Base-by-base conservation (phyloP, 1,140 invertebrate species). In the Pseudomyrmex concolor region DNA sequence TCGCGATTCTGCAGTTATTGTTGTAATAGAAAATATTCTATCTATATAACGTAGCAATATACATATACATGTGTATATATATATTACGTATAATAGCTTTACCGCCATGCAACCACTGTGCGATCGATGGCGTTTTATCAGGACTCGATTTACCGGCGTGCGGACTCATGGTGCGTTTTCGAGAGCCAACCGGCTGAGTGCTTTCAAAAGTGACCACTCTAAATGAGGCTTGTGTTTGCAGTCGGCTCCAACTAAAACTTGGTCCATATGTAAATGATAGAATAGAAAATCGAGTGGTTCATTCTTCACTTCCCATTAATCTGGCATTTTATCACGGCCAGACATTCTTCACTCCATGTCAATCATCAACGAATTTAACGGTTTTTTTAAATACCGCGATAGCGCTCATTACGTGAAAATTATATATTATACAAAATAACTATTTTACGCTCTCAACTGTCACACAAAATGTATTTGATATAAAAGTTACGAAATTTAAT, bases 251-350 rank as follows among this genome's bases (percentile, higher is more conserved):
- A 83, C 83, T 74, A 89, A 34, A 90, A 78, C 72, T 87, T 89
- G 73, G 78, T 85, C 84, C 88, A 89, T 89, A 89, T 89, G 88
- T 87, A 89, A 89, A 89, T 89, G 87, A 89, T 89, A 85, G 88
- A 86, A 89, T 89, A 89, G 87, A 88, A 89, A 89, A 85, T 84
- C 85, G 82, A 89, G 77, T 81, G 87, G 77, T n/a, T 19, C 67
- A 50, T 83, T 83, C 86, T 88, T 87, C 80, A 64, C 45, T 51
- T 73, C 66, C 60, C 66, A 84, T 88, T 84, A 86, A 87, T 88
- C 60, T 48, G 66, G 55, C 51, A 73, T 87, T 88, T 85, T 87
- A 84, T 84, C 70, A 50, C 25, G 12, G 43, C 34, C 60, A 57
- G 85, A 84, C 70, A 84, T 51, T 81, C 77, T 81, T 72, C 80